A percentile compares a stretch with the other conserved stretches of the same genome.
Evolutionary conservation across 2,797 vertebrate genomes (phyloP).

Genomic region (Pseudochromis fuscus): DNA sequence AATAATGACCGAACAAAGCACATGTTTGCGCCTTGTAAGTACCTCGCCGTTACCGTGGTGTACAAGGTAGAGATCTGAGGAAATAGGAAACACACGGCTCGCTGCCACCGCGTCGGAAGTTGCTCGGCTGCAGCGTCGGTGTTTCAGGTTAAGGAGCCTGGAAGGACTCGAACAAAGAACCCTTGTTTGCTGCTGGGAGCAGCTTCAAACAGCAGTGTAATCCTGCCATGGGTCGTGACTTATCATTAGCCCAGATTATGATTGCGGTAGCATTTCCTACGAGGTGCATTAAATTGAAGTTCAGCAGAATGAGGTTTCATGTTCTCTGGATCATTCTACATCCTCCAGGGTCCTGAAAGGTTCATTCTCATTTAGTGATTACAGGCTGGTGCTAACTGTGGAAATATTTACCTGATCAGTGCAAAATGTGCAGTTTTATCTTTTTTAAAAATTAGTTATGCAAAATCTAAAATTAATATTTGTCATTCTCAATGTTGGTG

Average conservation of each 20-base stretch:
- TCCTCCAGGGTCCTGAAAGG: constrained; percentile 13
- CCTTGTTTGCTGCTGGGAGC: constrained; percentile 60
- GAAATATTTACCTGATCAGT: too few species aligned
- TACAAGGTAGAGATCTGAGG: constrained; percentile 27
- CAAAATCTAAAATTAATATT: too few species aligned
- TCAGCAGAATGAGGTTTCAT: constrained; percentile 34
- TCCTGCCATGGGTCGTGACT: constrained; percentile 70
- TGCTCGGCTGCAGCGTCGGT: constrained; percentile 16
- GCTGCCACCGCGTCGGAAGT: constrained; percentile 28
- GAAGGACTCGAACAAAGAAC: constrained; percentile 63
- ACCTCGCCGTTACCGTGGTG: background rate
- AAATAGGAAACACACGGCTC: constrained; percentile 63
- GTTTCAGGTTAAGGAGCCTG: constrained; percentile 41
- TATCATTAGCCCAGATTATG: constrained; percentile 65
- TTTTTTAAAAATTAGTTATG: too few species aligned
- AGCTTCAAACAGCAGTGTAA: constrained; percentile 72
- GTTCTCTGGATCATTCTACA: constrained; percentile 5
- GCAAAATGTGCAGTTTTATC: too few species aligned
- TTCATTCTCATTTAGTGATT: background rate
- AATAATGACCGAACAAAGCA: constrained; percentile 42
- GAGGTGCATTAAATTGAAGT: constrained; percentile 49
- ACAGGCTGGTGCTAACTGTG: too few species aligned
- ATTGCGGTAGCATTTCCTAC: constrained; percentile 60
- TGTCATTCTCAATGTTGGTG: too few species aligned
- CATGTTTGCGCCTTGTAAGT: background rate